A percentile compares a stretch with the other conserved stretches of the same genome.
Conservation (phyloP, 2,888 invertebrate genomes). For the Hermodice carunculata region DNA sequence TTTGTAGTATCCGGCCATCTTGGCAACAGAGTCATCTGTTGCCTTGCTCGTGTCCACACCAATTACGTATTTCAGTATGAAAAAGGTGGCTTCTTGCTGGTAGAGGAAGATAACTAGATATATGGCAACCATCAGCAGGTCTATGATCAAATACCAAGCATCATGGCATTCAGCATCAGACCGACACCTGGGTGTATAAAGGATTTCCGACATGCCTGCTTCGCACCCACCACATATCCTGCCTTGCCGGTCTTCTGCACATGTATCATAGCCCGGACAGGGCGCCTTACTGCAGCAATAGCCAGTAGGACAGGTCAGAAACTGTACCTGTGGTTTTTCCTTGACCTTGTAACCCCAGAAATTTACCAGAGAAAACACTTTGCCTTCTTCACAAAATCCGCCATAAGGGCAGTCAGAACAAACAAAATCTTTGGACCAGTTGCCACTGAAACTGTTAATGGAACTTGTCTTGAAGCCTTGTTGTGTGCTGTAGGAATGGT, state of each 20-base stretch:
- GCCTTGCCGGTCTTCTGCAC: constrained; percentile 7
- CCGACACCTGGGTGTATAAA: constrained; percentile 11
- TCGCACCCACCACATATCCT: constrained; percentile 15
- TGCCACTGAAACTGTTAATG: not conserved
- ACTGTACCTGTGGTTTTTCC: not conserved
- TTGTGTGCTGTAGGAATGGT: constrained; percentile 9
- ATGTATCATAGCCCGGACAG: constrained; percentile 9
- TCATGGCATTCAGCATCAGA: constrained; percentile 5
- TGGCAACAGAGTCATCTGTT: constrained; percentile 9
- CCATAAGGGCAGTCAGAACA: constrained; percentile 17
- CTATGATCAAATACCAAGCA: constrained; percentile 12
- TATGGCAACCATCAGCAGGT: not conserved
- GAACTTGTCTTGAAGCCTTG: constrained; percentile 3
- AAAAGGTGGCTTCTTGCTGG: constrained; percentile 10
- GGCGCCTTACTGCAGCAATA: constrained; percentile 12
- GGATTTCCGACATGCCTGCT: constrained; percentile 10
- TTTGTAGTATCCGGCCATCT: constrained; percentile 18
- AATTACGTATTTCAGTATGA: constrained; percentile 7
- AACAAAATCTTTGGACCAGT: constrained; percentile 2
- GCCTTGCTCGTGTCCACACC: not conserved
- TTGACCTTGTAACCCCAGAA: constrained; percentile 20
- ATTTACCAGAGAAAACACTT: not conserved
- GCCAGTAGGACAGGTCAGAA: constrained; percentile 3
- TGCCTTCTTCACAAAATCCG: constrained; percentile 4
- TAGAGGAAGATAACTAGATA: constrained; percentile 20